phyloP scores from a whole-genome alignment of 2,113 vertebrate genomes.

The Halcyon senegalensis region DNA sequence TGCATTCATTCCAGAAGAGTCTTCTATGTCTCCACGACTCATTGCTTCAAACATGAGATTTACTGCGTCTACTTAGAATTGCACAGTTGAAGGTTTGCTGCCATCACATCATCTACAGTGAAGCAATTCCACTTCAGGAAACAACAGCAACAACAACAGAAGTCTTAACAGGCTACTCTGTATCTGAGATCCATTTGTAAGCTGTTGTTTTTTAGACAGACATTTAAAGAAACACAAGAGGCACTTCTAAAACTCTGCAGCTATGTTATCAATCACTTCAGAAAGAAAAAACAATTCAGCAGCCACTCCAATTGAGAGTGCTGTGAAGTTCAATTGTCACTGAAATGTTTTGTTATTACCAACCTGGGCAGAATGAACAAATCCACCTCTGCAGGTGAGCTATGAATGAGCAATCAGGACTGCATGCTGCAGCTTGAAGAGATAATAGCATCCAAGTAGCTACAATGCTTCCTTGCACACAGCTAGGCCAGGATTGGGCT shows the following conservation, averaged over 20 bases:
- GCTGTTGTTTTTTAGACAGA: not conserved
- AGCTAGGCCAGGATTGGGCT: not conserved
- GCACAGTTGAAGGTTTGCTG: not conserved
- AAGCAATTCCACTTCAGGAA: not conserved
- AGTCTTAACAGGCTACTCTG: not conserved
- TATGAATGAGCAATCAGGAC: conserved; percentile 42
- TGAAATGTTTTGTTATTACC: conserved; percentile 44
- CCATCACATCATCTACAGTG: not conserved
- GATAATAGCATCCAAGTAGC: conserved; percentile 3
- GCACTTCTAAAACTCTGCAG: not conserved
- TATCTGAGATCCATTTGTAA: not conserved
- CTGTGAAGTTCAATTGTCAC: conserved; percentile 23
- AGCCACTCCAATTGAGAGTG: not conserved
- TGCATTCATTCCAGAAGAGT: not conserved
- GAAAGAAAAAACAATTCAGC: conserved; percentile 30
- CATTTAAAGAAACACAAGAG: not conserved
- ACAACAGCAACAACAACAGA: not conserved
- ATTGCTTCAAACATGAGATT: not conserved
- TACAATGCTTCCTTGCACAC: not conserved
- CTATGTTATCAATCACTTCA: conserved; percentile 14
- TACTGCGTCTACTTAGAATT: not conserved
- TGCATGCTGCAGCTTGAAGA: conserved; percentile 42
- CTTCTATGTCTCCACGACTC: not conserved
- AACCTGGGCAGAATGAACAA: conserved; percentile 31
- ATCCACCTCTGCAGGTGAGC: conserved; percentile 44